These are phyloP conservation scores for Artibeus jamaicensis DNA, from an alignment of 2,797 vertebrate species.

Conservation along the genomic window DNA sequence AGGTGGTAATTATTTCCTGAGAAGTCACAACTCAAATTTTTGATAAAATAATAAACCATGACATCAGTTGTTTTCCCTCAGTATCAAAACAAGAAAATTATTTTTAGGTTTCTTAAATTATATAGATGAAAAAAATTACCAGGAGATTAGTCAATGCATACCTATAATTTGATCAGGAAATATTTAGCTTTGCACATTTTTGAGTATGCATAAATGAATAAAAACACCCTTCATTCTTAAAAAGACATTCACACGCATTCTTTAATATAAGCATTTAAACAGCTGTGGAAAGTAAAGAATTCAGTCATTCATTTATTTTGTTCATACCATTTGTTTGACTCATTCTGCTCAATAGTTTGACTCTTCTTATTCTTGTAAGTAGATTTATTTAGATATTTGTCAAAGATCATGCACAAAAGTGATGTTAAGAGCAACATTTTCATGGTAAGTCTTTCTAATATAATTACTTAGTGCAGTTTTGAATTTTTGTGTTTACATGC, in stretches of 20 bases:
- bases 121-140: neutral
- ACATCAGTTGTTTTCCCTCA: neutral
- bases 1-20: neutral
- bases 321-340: constrained; percentile 8
- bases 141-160: neutral
- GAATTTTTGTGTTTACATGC: neutral
- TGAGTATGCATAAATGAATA: neutral
- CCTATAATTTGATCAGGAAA: neutral
- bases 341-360: neutral
- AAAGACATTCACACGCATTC: neutral
- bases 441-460: neutral
- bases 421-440: neutral
- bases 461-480: neutral
- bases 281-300: neutral
- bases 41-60: neutral
- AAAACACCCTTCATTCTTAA: neutral
- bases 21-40: neutral
- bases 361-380: constrained; percentile 4
- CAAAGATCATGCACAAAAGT: neutral
- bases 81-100: neutral
- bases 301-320: neutral
- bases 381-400: neutral
- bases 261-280: neutral
- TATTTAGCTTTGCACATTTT: neutral
- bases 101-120: neutral